Evolutionary conservation across 2,113 vertebrate species (phyloP), one percentile per base, ranked within the genome.

Genomic region (Tetrax tetrax): DNA sequence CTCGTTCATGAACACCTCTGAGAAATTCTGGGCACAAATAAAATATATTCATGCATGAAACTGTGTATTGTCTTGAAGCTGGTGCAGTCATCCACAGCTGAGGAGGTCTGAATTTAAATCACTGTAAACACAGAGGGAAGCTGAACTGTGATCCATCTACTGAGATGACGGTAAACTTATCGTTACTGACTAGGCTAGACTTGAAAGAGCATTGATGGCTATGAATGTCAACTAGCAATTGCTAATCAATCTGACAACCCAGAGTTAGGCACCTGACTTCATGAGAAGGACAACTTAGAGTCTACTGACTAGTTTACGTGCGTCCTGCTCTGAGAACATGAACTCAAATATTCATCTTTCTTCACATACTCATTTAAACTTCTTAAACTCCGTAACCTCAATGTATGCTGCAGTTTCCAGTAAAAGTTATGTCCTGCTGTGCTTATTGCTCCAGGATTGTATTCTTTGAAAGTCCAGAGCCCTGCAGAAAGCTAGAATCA

Each of bases 1-100:
- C 29, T 85, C 31, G 54, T 83, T 95, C 31, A 54, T 50, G 21
- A 93, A 12, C 21, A 86, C 13, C 24, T 90, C 83, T 80, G 59
- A 90, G 80, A 93, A 89, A 92, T 83, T 86, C 47, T 89, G 51
- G 54, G 41, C 41, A 90, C 53, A 95, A 89, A 83, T n/a, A 47
- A 8, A 95, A 54, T 20, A 81, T 83, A 92, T 92, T 47, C 60
- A 83, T 74, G n/a, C 50, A 50, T 33, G 68, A 80, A 92, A 77
- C 17, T 69, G 48, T 41, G 5, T 45, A 53, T 60, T 81, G 75
- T 86, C 76, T 93, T 65, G n/a, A 86, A 83, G 31, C 28, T 83
- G 74, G 33, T 37, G 21, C 59, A 83, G 63, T 61, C 88, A 74
- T 69, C 63, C 25, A 45, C 53, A 63, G 1, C 63, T 81, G 43